Conservation (phyloP, 2,113 vertebrate species). For the Pollimyrus isidori region DNA sequence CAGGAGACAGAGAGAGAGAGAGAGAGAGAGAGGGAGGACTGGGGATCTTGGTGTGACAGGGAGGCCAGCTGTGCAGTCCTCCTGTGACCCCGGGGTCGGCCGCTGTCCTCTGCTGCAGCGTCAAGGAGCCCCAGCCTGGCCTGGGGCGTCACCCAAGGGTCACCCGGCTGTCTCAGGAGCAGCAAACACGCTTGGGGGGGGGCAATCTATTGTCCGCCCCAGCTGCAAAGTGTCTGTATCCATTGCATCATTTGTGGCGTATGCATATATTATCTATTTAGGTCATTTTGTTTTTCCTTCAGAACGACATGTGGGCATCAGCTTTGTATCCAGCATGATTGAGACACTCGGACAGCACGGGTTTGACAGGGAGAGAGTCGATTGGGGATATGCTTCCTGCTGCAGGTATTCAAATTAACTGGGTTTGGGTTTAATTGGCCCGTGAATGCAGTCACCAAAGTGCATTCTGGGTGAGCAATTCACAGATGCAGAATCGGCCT, state of each 20-base stretch:
- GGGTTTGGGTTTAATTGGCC: constrained; percentile 36
- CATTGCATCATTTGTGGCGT: neutral
- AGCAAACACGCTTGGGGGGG: neutral
- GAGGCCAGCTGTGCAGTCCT: neutral
- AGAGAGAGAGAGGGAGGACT: neutral
- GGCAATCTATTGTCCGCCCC: constrained; percentile 20
- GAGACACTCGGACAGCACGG: neutral
- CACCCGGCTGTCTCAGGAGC: constrained; percentile 15
- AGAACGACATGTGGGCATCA: neutral
- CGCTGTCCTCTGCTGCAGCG: neutral
- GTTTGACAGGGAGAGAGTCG: neutral
- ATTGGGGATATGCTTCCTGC: neutral
- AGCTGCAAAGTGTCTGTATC: neutral
- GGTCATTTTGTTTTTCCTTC: neutral
- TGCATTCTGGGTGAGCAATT: constrained; percentile 60
- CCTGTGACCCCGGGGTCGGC: neutral
- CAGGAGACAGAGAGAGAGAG: neutral
- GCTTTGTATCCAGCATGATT: neutral
- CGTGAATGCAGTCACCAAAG: constrained; percentile 60
- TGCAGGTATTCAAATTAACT: constrained; percentile 1
- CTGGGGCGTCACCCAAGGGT: neutral
- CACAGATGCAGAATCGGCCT: constrained; percentile 66
- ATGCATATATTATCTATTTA: neutral
- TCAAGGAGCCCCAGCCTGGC: neutral
- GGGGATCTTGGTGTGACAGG: neutral